These are phyloP conservation scores for Canis aureus DNA, from an alignment of 2,113 vertebrate genomes.

Conservation along the genomic window DNA sequence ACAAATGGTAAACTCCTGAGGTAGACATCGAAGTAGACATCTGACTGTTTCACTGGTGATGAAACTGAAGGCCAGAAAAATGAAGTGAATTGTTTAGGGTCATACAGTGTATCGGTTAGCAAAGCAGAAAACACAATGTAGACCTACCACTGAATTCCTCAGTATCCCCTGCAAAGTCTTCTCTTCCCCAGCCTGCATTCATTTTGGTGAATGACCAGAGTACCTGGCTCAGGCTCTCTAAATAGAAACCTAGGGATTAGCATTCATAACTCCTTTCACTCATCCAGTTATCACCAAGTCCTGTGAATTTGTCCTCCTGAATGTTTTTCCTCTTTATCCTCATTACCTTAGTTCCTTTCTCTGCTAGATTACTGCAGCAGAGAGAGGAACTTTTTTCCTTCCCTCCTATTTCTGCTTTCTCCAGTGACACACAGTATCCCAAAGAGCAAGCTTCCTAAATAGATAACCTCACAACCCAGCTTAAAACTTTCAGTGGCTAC, in stretches of 20 bases:
- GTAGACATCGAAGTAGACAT: background rate
- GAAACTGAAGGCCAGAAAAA: slow-evolving; percentile 66
- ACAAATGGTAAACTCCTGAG: slow-evolving; percentile 19
- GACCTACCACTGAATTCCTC: slow-evolving; percentile 23
- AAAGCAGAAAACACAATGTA: slow-evolving; percentile 51
- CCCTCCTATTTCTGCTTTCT: background rate
- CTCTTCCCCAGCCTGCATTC: background rate
- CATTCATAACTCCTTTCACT: background rate
- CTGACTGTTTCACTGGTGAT: slow-evolving; percentile 45
- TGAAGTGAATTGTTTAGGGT: slow-evolving; percentile 55
- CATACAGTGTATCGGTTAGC: background rate
- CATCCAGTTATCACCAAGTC: background rate
- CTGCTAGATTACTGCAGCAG: background rate
- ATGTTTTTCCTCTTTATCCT: slow-evolving; percentile 10
- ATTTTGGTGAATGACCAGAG: slow-evolving; percentile 16
- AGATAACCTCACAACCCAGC: background rate
- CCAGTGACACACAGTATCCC: background rate
- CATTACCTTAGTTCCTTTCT: background rate
- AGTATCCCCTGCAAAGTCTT: background rate
- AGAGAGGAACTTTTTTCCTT: background rate
- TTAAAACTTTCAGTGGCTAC: background rate
- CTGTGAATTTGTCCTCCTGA: background rate
- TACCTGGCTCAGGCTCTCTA: background rate
- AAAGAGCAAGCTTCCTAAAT: background rate
- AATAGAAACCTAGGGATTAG: slow-evolving; percentile 1